phyloP scores from a whole-genome alignment of 2,888 invertebrate genomes.

The Drosophila leonis region DNA sequence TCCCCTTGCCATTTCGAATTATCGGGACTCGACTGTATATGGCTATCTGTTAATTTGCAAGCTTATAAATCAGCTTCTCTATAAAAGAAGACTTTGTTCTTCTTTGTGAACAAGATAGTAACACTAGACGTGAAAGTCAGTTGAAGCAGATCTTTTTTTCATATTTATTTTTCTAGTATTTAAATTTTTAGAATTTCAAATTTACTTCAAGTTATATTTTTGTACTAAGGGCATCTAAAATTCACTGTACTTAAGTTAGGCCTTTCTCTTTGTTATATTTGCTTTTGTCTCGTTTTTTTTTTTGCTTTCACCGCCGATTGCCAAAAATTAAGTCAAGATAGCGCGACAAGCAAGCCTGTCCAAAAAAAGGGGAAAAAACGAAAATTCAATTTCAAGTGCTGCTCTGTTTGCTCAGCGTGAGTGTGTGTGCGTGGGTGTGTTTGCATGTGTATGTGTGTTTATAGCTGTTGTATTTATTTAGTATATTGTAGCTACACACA shows the following conservation, averaged over 20 bases:
- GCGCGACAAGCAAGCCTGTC: slow-evolving; percentile 3
- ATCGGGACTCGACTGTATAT: no score
- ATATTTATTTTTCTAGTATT: no score
- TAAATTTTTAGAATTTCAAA: no score
- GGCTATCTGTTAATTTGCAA: no score
- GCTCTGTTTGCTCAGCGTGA: slow-evolving; percentile 35
- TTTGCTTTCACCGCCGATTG: slow-evolving; percentile 36
- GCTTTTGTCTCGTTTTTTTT: not conserved
- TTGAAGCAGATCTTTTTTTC: no score
- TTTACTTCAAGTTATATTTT: not conserved
- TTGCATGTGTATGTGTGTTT: not conserved
- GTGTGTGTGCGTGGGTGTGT: not conserved
- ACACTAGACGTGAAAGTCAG: no score
- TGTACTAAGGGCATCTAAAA: not conserved
- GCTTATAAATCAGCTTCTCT: no score
- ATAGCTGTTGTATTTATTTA: slow-evolving; percentile 61
- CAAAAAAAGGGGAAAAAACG: slow-evolving; percentile 13
- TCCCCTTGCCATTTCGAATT: no score
- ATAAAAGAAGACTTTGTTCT: no score
- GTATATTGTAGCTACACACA: slow-evolving; percentile 53
- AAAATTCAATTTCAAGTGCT: slow-evolving; percentile 63
- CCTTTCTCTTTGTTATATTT: slow-evolving; percentile 12
- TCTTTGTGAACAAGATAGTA: no score
- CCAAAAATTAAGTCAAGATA: slow-evolving; percentile 69
- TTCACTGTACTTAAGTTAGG: not conserved